Evolutionary conservation across 2,888 invertebrate species (phyloP).

Genomic region (Allygus modestus): DNA sequence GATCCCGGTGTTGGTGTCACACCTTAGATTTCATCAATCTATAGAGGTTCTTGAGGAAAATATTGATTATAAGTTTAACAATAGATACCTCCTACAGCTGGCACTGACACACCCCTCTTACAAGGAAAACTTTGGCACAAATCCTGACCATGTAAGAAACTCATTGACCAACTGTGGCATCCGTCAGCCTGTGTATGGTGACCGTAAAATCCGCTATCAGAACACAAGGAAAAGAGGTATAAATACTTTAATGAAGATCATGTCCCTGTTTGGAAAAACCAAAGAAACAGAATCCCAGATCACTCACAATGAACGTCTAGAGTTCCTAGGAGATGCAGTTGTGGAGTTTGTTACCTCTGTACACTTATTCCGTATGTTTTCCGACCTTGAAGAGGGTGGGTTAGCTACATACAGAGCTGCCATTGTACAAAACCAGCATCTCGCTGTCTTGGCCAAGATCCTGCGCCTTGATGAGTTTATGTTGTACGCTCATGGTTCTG

Average conservation of each 20-base stretch:
- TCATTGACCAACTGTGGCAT: too few relatives aligned
- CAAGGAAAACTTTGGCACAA: too few relatives aligned
- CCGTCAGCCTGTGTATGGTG: too few relatives aligned
- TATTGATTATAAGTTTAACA: conserved; percentile 91
- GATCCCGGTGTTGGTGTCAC: conserved; percentile 94
- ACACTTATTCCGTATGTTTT: conserved; percentile 98
- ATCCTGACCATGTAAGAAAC: too few relatives aligned
- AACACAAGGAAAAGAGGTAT: too few relatives aligned
- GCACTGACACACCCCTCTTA: too few relatives aligned
- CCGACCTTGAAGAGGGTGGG: conserved; percentile 97
- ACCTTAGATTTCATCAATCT: conserved; percentile 96
- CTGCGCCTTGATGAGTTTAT: too few relatives aligned
- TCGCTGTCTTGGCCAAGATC: conserved; percentile 94
- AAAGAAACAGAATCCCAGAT: conserved; percentile 95
- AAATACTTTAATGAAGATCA: conserved; percentile 97
- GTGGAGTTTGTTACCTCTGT: conserved; percentile 98
- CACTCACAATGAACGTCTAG: conserved; percentile 96
- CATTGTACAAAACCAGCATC: conserved; percentile 98
- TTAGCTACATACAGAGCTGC: conserved; percentile 98
- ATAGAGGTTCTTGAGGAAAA: conserved; percentile 88
- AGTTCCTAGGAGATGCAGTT: conserved; percentile 99
- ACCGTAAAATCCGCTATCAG: too few relatives aligned
- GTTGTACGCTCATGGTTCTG: too few relatives aligned
- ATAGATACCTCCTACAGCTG: conserved; percentile 90
- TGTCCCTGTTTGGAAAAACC: conserved; percentile 96